These are phyloP conservation scores for Capreolus pygargus DNA, from an alignment of 2,113 vertebrate species.

Conservation along the genomic window DNA sequence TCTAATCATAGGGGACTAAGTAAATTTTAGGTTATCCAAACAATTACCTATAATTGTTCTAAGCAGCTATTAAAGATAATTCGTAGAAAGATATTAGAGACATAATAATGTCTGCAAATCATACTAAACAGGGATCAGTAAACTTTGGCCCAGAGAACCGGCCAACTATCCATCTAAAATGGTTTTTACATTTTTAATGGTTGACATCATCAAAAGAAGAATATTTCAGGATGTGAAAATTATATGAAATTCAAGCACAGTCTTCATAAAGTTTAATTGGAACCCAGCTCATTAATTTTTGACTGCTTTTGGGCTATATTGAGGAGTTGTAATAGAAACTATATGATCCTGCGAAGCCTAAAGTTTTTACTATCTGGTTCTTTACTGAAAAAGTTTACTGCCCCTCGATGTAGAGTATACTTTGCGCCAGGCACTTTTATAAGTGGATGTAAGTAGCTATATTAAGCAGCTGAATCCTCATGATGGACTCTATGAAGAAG, in stretches of 20 bases:
- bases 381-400: background rate
- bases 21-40: slow-evolving; percentile 5
- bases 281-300: background rate
- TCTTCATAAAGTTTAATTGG: background rate
- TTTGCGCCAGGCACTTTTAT: background rate
- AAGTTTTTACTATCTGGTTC: background rate
- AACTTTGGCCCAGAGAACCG: background rate
- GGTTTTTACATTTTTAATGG: background rate
- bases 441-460: background rate
- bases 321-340: background rate
- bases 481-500: background rate
- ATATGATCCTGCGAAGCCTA: background rate
- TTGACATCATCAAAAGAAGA: background rate
- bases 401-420: no score
- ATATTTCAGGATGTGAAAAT: background rate
- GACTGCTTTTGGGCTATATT: background rate
- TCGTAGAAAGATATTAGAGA: background rate
- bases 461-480: background rate
- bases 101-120: background rate
- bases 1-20: background rate
- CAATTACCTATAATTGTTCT: background rate
- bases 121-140: background rate
- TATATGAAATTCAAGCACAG: background rate
- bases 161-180: background rate
- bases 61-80: background rate